Conservation (phyloP, 2,888 invertebrate genomes). For the Eupithecia dodoneata region DNA sequence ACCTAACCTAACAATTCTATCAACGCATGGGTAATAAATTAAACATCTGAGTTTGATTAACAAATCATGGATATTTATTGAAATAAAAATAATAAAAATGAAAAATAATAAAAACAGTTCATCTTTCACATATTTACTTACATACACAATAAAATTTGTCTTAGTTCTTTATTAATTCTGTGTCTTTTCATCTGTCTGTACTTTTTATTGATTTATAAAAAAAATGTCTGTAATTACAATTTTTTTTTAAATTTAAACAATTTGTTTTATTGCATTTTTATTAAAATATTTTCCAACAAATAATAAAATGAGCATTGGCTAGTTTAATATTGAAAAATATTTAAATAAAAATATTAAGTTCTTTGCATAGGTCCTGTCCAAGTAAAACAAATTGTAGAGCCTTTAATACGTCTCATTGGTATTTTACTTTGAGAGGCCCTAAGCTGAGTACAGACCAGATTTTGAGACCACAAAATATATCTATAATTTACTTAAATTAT, state of each 20-base stretch:
- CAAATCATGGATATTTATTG: conserved; percentile 85
- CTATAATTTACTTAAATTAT: conserved; percentile 83
- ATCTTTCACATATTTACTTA: conserved; percentile 79
- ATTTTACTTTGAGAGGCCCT: conserved; percentile 67
- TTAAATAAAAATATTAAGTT: conserved; percentile 6
- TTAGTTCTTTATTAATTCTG: conserved; percentile 76
- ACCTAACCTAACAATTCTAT: background rate
- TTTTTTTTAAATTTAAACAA: background rate
- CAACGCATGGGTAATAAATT: conserved; percentile 50
- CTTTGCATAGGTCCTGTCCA: conserved; percentile 38
- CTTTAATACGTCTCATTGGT: conserved; percentile 19
- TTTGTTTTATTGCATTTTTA: background rate
- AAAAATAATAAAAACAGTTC: conserved; percentile 85
- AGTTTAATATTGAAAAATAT: conserved; percentile 20
- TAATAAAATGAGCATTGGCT: background rate
- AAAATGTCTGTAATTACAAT: background rate
- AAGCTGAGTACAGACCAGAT: conserved; percentile 51
- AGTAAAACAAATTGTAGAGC: conserved; percentile 31
- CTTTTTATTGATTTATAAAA: conserved; percentile 5
- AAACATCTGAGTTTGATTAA: conserved; percentile 74
- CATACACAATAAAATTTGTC: conserved; percentile 84
- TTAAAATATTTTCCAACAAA: conserved; percentile 16
- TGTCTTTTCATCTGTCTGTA: conserved; percentile 57
- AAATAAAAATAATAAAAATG: conserved; percentile 84
- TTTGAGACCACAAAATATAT: conserved; percentile 75